Evolutionary conservation across 2,888 invertebrate genomes (phyloP).

Genomic region (Horisme vitalbata): DNA sequence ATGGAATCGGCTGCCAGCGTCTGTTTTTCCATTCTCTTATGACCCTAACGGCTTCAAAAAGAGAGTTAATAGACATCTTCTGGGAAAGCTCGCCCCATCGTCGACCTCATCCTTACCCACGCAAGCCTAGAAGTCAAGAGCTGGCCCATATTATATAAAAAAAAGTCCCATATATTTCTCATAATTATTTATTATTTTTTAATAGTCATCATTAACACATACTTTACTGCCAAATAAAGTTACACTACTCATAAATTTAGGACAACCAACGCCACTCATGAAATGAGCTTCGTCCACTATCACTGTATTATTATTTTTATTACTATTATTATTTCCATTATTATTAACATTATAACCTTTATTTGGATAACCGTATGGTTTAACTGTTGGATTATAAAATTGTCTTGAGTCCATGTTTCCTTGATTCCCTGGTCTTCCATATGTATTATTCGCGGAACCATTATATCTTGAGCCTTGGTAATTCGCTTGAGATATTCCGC

Average conservation of each 20-base stretch:
- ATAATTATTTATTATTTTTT: too few relatives aligned
- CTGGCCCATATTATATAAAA: too few relatives aligned
- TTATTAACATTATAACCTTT: conserved; percentile 15
- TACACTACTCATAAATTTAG: conserved; percentile 19
- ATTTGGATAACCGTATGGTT: not conserved
- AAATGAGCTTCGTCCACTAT: conserved; percentile 7
- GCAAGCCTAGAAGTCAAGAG: too few relatives aligned
- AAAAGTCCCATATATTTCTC: too few relatives aligned
- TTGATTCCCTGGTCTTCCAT: not conserved
- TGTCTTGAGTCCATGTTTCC: not conserved
- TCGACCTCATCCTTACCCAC: too few relatives aligned
- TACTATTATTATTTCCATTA: conserved; percentile 12
- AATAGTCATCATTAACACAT: conserved; percentile 23
- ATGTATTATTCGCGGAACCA: not conserved
- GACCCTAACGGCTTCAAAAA: too few relatives aligned
- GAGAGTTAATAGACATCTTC: too few relatives aligned
- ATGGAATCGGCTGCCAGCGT: too few relatives aligned
- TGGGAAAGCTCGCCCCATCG: too few relatives aligned
- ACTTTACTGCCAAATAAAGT: conserved; percentile 12
- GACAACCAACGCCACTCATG: conserved; percentile 36
- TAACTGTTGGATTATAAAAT: not conserved
- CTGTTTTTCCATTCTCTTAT: too few relatives aligned
- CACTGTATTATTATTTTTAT: conserved; percentile 13
- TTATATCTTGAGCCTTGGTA: not conserved
- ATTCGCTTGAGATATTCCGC: too few relatives aligned